Evolutionary conservation across 2,113 vertebrate species (phyloP).

Genomic region (Saguinus midas): DNA sequence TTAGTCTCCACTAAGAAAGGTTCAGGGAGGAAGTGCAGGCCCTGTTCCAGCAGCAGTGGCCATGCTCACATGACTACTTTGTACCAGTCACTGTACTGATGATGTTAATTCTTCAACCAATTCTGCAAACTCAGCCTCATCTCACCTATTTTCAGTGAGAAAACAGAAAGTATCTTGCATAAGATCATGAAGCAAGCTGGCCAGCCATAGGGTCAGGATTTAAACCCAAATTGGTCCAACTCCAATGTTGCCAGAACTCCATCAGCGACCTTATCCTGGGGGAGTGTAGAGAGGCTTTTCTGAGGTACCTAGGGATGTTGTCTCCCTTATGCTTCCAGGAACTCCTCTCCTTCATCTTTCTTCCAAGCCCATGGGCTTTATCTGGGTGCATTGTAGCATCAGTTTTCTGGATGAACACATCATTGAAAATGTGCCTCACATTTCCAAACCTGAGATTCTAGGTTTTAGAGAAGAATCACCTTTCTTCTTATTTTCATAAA

Average conservation of each 20-base stretch:
- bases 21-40: rapidly evolving
- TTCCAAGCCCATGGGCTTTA: background rate
- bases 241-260: background rate
- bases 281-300: background rate
- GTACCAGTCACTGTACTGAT: too few species aligned
- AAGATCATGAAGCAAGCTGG: background rate
- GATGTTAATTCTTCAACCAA: background rate
- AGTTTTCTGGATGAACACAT: background rate
- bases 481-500: background rate
- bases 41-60: too few species aligned
- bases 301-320: rapidly evolving
- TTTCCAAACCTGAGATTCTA: background rate
- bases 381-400: background rate
- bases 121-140: background rate
- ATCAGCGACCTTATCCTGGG: background rate
- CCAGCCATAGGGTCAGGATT: background rate
- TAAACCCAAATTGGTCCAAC: background rate
- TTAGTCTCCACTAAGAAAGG: background rate
- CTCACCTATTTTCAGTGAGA: background rate
- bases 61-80: background rate
- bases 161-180: background rate
- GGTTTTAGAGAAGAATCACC: background rate
- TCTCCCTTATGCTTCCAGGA: rapidly evolving
- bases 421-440: background rate
- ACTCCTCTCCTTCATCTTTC: background rate